Base-by-base conservation (phyloP, 2,888 invertebrate species). In the Ellobium chinense region DNA sequence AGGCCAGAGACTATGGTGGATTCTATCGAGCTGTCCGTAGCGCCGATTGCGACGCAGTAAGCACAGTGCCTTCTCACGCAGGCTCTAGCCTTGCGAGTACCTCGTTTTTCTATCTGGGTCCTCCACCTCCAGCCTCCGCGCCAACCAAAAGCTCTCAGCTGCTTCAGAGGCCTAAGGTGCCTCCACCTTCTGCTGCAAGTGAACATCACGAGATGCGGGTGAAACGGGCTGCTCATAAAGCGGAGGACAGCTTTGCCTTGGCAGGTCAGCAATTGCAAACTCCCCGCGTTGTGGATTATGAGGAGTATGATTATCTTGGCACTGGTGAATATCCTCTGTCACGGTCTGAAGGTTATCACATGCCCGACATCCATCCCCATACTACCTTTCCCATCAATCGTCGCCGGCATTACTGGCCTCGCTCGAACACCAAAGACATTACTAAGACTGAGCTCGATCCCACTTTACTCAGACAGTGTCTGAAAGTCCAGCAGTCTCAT, bases 401-500 rank as follows among this genome's bases (percentile, higher is more conserved):
- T 27, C 75, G 54, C 2, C 27, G n/a, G 2, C 9, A 34, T 24
- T 3, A n/a, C 21, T 18, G 66, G 24, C 14, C 66, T 14, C 31
- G 78, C n/a, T 36, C 24, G 14, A 21, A 0, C 18, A 39, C 62
- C n/a, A 29, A 62, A 18, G 46, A 70, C 21, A 31, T 39, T 12
- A 37, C 70, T 3, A 29, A 36, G 27, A 56, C 58, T 7, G 37
- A 14, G 21, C 34, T 56, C 7, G 73, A 80, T 54, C 56, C 74
- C 29, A 27, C 72, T 34, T 31, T 65, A 31, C 58, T 83, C 1
- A 73, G 74, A 4, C 68, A 74, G 62, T 83, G 82, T 69, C 78
- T 83, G 56, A 60, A 69, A 34, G 82, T 83, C 12, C 62, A 80
- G n/a, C 80, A 68, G 34, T 37, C 69, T 29, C 73, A 65, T 14